Conservation (phyloP, 2,113 vertebrate genomes). For the Zosterops hypoxanthus region DNA sequence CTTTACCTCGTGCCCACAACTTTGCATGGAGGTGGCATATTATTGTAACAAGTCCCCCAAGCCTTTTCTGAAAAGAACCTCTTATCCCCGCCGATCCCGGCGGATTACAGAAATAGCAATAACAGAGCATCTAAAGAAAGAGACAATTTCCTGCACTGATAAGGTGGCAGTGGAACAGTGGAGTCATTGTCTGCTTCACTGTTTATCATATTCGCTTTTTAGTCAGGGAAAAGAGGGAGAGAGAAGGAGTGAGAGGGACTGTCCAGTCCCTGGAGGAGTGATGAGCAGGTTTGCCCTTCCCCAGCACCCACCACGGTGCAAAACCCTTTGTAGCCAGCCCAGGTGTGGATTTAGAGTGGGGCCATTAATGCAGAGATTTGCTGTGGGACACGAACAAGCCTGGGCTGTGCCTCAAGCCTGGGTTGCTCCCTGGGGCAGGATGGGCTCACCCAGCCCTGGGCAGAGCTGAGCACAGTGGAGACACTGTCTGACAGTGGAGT, state of each 20-base stretch:
- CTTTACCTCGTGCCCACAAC: conserved; percentile 30
- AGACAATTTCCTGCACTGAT: conserved; percentile 69
- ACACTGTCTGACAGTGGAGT: no score
- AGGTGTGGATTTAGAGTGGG: neutral
- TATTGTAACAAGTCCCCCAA: conserved; percentile 69
- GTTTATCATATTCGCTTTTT: conserved; percentile 51
- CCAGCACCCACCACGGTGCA: accelerated
- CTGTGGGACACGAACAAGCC: neutral
- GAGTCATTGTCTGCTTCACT: conserved; percentile 60
- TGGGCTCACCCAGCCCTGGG: neutral
- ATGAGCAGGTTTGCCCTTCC: neutral
- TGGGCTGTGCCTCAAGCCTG: neutral
- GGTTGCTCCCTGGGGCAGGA: neutral
- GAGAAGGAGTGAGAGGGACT: neutral
- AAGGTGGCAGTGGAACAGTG: conserved; percentile 44
- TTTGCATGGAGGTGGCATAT: conserved; percentile 62
- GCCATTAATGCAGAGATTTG: neutral
- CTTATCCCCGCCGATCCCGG: conserved; percentile 62
- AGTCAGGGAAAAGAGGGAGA: neutral
- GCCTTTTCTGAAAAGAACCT: conserved; percentile 60
- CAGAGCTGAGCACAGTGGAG: neutral
- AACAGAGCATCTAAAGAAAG: conserved; percentile 65
- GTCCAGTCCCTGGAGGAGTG: neutral
- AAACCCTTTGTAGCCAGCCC: neutral
- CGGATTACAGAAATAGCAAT: conserved; percentile 68